Percentiles rank a stretch among this genome's conserved stretches.
These are phyloP conservation scores for Vultur gryphus DNA, from an alignment of 2,797 vertebrate genomes.

Conservation along the genomic window DNA sequence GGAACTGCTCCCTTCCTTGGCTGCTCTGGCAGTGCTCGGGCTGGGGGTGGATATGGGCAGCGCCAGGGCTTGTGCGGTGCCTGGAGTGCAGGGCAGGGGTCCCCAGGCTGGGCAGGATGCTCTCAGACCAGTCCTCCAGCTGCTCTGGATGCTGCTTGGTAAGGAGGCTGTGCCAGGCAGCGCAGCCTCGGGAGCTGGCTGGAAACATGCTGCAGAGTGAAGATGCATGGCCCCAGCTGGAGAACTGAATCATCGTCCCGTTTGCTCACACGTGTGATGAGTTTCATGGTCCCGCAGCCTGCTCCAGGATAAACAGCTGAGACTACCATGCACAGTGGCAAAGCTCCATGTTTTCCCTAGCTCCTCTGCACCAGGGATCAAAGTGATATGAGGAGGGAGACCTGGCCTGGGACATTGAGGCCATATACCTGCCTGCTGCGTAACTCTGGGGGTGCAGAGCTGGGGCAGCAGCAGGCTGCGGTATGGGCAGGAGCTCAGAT, in stretches of 20 bases:
- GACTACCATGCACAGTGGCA: background rate
- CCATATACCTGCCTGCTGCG: background rate
- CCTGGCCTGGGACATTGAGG: background rate
- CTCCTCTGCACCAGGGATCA: background rate
- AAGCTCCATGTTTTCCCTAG: background rate
- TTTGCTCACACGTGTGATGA: background rate
- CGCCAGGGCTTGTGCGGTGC: fast-evolving
- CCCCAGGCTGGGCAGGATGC: background rate
- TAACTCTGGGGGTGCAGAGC: background rate
- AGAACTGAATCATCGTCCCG: background rate
- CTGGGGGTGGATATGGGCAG: background rate
- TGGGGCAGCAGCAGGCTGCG: background rate
- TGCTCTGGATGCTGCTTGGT: background rate
- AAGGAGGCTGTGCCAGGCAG: background rate
- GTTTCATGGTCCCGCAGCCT: background rate
- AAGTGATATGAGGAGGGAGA: background rate
- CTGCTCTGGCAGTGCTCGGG: background rate
- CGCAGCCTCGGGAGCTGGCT: background rate
- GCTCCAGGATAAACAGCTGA: background rate
- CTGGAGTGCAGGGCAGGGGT: background rate
- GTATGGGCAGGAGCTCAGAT: background rate
- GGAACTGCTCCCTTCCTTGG: background rate
- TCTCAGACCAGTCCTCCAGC: background rate
- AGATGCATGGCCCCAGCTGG: background rate
- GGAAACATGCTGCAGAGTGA: background rate